phyloP scores from a whole-genome alignment of 2,113 vertebrate species.

The Dicrurus megarhynchus region DNA sequence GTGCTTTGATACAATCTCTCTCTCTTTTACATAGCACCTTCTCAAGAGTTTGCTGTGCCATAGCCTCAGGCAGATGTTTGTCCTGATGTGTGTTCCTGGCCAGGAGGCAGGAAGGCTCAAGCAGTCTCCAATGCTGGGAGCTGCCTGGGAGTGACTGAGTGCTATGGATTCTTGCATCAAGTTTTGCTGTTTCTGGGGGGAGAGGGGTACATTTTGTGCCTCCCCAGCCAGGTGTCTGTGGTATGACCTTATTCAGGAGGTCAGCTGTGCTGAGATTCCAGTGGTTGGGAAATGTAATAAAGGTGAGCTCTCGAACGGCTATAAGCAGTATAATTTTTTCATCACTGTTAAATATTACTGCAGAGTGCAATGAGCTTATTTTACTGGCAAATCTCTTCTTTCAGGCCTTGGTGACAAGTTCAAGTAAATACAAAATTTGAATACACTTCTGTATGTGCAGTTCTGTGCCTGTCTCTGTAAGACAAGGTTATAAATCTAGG shows the following conservation, averaged over 20 bases:
- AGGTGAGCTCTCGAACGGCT: background rate
- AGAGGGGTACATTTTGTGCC: background rate
- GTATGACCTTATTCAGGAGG: background rate
- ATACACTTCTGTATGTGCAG: background rate
- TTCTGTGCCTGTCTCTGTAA: background rate
- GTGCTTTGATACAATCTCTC: background rate
- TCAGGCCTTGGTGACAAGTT: background rate
- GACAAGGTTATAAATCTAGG: background rate
- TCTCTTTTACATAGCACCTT: rapidly evolving
- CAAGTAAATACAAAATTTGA: background rate
- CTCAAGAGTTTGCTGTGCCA: background rate
- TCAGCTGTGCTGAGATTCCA: background rate
- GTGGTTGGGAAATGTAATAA: background rate
- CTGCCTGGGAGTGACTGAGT: background rate
- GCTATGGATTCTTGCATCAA: background rate
- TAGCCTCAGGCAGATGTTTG: background rate
- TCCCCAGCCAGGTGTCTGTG: background rate
- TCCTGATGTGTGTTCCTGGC: background rate
- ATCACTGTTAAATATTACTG: background rate
- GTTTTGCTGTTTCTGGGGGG: background rate
- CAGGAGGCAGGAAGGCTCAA: background rate
- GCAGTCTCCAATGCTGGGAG: background rate
- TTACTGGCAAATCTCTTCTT: background rate
- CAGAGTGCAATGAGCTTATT: background rate
- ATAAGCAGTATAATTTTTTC: background rate